A percentile compares a stretch with the other conserved stretches of the same genome.
Conservation (phyloP, 2,888 invertebrate genomes). For the Tanypteryx hageni region DNA sequence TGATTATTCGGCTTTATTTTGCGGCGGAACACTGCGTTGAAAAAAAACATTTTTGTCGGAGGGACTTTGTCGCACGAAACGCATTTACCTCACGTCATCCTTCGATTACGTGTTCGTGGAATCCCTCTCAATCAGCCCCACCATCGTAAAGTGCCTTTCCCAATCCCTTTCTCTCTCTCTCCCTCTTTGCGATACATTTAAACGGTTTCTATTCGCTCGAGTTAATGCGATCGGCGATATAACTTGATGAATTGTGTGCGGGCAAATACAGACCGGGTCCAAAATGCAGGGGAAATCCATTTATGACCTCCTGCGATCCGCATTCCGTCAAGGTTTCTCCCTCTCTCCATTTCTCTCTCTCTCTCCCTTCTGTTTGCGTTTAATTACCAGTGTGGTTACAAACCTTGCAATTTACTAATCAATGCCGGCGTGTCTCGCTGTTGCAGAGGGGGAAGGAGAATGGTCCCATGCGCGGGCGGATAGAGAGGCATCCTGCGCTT, state of each 20-base stretch:
- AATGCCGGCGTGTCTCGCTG: constrained; percentile 3
- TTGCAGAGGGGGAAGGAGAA: constrained; percentile 2
- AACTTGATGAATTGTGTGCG: constrained; percentile 22
- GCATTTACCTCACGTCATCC: neutral
- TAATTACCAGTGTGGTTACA: constrained; percentile 52
- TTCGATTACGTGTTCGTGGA: neutral
- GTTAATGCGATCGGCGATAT: neutral
- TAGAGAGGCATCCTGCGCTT: neutral
- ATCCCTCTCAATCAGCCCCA: neutral
- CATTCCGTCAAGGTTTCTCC: neutral
- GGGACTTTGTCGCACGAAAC: neutral
- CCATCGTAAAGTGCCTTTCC: neutral
- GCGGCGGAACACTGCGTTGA: too few relatives aligned
- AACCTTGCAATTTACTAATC: constrained; percentile 46
- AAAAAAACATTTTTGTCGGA: too few relatives aligned
- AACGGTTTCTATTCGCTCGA: constrained; percentile 20
- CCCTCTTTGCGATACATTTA: neutral
- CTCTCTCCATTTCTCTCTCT: constrained; percentile 1
- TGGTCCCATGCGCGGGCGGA: neutral
- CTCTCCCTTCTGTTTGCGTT: constrained; percentile 50
- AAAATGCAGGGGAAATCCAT: constrained; percentile 24
- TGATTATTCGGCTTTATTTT: too few relatives aligned
- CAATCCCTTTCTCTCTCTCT: too few relatives aligned
- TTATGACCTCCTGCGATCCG: constrained; percentile 9
- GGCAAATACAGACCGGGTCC: constrained; percentile 5